A percentile compares a stretch with the other conserved stretches of the same genome.
Evolutionary conservation across 2,797 vertebrate genomes (phyloP).

Genomic region (Gallirallus australis): DNA sequence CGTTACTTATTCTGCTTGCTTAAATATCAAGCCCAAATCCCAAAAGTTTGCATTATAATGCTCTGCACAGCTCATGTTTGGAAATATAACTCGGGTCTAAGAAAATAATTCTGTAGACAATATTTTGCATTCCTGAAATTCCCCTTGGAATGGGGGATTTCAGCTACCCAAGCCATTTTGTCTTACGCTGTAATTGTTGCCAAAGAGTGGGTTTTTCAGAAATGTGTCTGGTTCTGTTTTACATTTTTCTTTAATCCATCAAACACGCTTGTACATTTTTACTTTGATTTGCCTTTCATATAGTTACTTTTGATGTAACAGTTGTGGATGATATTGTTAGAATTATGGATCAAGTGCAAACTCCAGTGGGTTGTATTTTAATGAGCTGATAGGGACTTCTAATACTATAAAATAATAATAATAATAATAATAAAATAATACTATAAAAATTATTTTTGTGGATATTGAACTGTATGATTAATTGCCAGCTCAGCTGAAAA

Average conservation of each 20-base stretch:
- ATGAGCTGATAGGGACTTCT: neutral
- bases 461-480: neutral
- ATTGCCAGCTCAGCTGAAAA: neutral
- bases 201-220: neutral
- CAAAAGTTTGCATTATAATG: neutral
- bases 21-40: neutral
- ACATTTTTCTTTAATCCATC: neutral
- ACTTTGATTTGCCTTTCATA: slow-evolving; percentile 22
- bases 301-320: slow-evolving; percentile 2
- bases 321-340: neutral
- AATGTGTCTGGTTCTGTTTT: neutral
- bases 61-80: neutral
- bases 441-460: neutral
- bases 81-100: neutral
- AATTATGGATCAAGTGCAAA: neutral
- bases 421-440: neutral
- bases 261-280: neutral
- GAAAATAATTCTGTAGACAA: neutral
- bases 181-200: neutral
- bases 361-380: neutral
- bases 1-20: neutral
- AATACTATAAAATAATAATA: neutral
- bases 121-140: slow-evolving; percentile 26
- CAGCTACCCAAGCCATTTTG: neutral
- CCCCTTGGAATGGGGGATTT: neutral